Evolutionary conservation across 2,888 invertebrate genomes (phyloP).

Genomic region (Morpho deidamia): DNA sequence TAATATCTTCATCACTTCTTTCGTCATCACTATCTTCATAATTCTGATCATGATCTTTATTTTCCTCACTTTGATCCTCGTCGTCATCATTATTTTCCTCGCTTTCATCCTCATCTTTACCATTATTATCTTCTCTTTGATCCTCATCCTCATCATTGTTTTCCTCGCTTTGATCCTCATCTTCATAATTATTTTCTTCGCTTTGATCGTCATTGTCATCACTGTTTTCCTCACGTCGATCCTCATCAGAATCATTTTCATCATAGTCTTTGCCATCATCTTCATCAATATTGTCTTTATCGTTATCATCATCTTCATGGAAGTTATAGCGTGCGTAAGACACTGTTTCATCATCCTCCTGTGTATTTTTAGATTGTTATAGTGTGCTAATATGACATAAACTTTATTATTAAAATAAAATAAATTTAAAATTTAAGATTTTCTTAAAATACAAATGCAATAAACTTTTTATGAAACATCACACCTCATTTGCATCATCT

Average conservation of each 20-base stretch:
- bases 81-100: conserved; percentile 31
- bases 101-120: conserved; percentile 30
- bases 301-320: conserved; percentile 19
- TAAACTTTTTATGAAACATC: neutral
- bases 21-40: conserved; percentile 36
- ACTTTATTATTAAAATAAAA: too few species aligned
- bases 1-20: conserved; percentile 31
- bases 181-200: conserved; percentile 30
- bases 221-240: conserved; percentile 32
- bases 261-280: conserved; percentile 33
- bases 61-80: conserved; percentile 34
- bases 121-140: conserved; percentile 28
- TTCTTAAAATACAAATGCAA: neutral
- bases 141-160: conserved; percentile 34
- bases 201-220: conserved; percentile 32
- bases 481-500: conserved; percentile 27
- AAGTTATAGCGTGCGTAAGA: conserved; percentile 26
- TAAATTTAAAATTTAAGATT: neutral
- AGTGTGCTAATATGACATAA: too few species aligned
- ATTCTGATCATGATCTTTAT: conserved; percentile 25
- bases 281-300: conserved; percentile 33
- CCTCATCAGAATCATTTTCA: conserved; percentile 38
- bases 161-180: conserved; percentile 29
- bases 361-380: conserved; percentile 1
- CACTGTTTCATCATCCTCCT: conserved; percentile 14